Conservation (phyloP, 1,140 invertebrate genomes). For the Atta colombica region DNA sequence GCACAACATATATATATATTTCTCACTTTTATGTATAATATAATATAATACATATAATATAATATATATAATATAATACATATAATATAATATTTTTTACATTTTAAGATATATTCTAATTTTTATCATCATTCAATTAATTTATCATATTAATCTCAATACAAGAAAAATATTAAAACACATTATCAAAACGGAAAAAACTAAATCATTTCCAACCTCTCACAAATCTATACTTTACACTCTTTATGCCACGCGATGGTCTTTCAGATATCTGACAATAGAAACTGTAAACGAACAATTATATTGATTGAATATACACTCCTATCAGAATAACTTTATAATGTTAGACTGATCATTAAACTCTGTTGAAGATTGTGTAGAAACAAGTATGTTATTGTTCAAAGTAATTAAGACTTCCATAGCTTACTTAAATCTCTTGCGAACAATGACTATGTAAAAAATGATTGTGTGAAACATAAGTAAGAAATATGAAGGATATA, state of each 20-base stretch:
- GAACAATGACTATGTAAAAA: conserved; percentile 14
- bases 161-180: neutral
- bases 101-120: neutral
- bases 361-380: neutral
- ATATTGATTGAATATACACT: conserved; percentile 4
- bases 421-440: conserved; percentile 68
- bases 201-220: neutral
- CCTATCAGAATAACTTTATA: neutral
- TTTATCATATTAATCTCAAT: neutral
- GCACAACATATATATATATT: neutral
- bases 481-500: neutral
- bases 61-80: too few species aligned
- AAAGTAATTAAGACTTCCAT: conserved; percentile 64
- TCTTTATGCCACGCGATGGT: neutral
- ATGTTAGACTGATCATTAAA: neutral
- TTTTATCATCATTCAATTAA: neutral
- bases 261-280: conserved; percentile 16
- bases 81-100: too few species aligned
- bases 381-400: neutral
- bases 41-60: too few species aligned
- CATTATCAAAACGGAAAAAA: neutral
- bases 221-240: neutral
- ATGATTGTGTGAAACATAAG: neutral
- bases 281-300: neutral
- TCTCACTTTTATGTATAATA: neutral